phyloP scores from a whole-genome alignment of 2,113 vertebrate genomes.

The Acanthisitta chloris region DNA sequence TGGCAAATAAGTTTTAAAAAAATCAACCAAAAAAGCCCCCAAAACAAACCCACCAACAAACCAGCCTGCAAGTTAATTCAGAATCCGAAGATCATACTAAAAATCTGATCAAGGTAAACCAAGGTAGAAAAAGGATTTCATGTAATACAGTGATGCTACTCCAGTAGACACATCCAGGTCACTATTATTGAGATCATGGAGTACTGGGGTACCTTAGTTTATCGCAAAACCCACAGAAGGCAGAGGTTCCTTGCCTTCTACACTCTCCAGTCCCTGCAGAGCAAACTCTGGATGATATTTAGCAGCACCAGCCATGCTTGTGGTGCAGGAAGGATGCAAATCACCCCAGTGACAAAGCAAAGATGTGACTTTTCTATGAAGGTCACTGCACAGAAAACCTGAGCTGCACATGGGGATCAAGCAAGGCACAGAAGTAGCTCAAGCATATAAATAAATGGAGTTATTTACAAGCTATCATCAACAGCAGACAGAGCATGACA shows the following conservation, averaged over 20 bases:
- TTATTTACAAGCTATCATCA: not conserved
- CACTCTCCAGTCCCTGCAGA: not conserved
- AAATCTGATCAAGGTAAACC: not conserved
- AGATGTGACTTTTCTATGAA: not conserved
- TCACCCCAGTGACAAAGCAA: not conserved
- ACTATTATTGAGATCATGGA: not conserved
- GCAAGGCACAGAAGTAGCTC: not conserved
- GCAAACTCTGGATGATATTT: not conserved
- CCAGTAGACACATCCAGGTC: not conserved
- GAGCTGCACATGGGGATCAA: not conserved
- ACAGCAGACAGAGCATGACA: not conserved
- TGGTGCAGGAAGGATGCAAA: not conserved
- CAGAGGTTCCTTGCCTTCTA: not conserved
- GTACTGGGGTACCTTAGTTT: not conserved
- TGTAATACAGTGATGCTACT: rapidly evolving
- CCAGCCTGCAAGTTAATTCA: not conserved
- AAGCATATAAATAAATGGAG: not conserved
- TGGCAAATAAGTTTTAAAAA: not conserved
- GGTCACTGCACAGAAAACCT: not conserved
- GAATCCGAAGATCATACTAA: not conserved
- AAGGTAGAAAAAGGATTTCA: not conserved
- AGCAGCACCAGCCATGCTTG: not conserved
- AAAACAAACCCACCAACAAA: not conserved
- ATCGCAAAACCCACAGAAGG: not conserved
- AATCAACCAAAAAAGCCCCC: no score